Base-by-base conservation (phyloP, 2,888 invertebrate genomes). In the Agrotis segetum region DNA sequence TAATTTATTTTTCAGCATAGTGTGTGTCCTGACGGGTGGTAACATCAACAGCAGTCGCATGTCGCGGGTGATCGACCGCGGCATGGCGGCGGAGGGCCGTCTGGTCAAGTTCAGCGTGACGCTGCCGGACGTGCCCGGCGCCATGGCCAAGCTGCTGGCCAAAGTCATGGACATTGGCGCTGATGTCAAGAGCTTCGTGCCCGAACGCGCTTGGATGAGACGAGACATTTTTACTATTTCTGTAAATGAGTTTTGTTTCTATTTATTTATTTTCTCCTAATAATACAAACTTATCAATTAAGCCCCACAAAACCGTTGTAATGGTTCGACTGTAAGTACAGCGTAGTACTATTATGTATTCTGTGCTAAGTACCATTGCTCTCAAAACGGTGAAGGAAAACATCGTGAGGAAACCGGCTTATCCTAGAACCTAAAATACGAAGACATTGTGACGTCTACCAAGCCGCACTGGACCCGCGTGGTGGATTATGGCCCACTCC, bases 171-270 rank as follows among this genome's bases (percentile, higher is more conserved):
- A 97, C 16, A 93, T 97, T 63, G 98, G 98, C 0, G 98, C 98
- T 0, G 98, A 98, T 55, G 98, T 99, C 79, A 99, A 99, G 93
- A 99, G 99, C 89, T 98, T 99, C 64, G 97, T 98, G 92, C 99
- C 99, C 88, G 99, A 99, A 89, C 96, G 99, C 71, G 98, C 99
- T 2, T 99, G 99, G 99, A 97, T 99, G 63, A 97, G 97, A 73
- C 96, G 97, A 4, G 99, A 99, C 91, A 97, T 99, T 24, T 98
- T 98, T 71, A 88, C 86, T 46, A 79, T 89, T 67, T 86, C 86
- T 69, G 90, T 89, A 59, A 81, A 59, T 81, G 87, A 40, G 2
- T 24, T 63, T 29, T 44, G 2, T 24, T 64, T 29, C 44, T 52
- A 11, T 21, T n/a, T n/a, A n/a, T n/a, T n/a, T n/a, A n/a, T n/a